Base-by-base conservation (phyloP, 2,113 vertebrate species). In the Apaloderma vittatum region DNA sequence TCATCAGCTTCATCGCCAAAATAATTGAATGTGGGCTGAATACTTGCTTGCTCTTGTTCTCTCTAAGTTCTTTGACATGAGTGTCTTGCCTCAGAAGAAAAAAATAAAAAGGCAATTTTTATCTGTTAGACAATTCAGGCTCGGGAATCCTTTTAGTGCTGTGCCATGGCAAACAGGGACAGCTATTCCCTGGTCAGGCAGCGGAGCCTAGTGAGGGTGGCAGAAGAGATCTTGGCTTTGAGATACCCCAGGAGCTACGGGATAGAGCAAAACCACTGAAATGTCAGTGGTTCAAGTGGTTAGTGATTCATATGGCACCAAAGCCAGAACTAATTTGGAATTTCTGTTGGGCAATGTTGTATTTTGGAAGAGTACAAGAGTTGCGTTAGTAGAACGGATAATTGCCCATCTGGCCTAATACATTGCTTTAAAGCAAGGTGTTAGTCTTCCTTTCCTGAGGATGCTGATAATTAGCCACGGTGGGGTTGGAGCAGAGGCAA, bases 1-100 rank as follows among this genome's bases (percentile, higher is more conserved):
- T 85, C 65, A 45, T 70, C 51, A 30, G 57, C 86, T 95, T 88
- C 8, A 5, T 76, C 94, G 90, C 95, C 95, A 98, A 55, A 95
- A 82, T 82, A 93, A 93, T 82, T 94, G 72, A 34, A 36, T 61
- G 59, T 20, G 57, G 27, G 48, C 36, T 92, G 90, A 71, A 65
- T 89, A 52, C 30, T 74, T 20, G 2, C 36, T 29, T 6, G 34
- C 52, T 29, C 62, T 84, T 51, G 3, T 62, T 59, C 94, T 88
- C 70, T 91, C 71, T 46, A 55, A 91, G 32, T 75, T 75, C 67
- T 84, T 84, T 84, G 86, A 90, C 51, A 52, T 20, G 62, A 78
- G 32, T 68, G 43, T 84, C 82, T 78, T 15, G 2, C 80, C 43
- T 67, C 36, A 49, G 83, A 61, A 51, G 34, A 81, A 12, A 40